A percentile compares a stretch with the other conserved stretches of the same genome.
phyloP scores from a whole-genome alignment of 2,797 vertebrate species.

The Malurus splendens region DNA sequence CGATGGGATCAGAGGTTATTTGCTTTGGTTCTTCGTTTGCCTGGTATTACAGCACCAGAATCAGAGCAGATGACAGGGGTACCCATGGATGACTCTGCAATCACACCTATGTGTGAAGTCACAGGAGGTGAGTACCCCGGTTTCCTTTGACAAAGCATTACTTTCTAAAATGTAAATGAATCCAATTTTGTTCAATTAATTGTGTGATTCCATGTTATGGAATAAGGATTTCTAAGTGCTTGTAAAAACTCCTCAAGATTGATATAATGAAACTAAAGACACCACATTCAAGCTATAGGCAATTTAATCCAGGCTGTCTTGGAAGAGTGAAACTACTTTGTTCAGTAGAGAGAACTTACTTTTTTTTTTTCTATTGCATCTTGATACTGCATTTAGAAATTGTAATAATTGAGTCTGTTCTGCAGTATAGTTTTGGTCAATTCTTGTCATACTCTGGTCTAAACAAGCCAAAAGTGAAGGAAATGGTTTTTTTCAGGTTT shows the following conservation, averaged over 20 bases:
- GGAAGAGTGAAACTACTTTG: background rate
- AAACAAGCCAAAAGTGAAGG: background rate
- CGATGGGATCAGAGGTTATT: conserved; percentile 97
- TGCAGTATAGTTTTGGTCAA: background rate
- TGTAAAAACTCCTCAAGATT: background rate
- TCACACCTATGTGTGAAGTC: conserved; percentile 97
- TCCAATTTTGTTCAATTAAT: background rate
- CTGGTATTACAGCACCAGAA: conserved; percentile 85
- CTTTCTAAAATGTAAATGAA: background rate
- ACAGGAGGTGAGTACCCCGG: conserved; percentile 82
- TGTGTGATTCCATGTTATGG: background rate
- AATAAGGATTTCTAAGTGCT: background rate
- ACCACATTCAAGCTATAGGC: background rate
- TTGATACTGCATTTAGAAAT: background rate
- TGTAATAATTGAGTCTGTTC: background rate
- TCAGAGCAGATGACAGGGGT: conserved; percentile 85
- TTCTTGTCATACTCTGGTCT: background rate
- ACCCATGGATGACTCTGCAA: conserved; percentile 88
- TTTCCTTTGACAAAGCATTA: background rate
- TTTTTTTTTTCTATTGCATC: background rate
- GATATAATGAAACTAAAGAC: background rate
- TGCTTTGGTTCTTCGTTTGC: conserved; percentile 87
- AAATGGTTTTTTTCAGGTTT: background rate
- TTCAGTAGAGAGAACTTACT: background rate
- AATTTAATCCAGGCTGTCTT: background rate